phyloP scores from a whole-genome alignment of 2,113 vertebrate species.

The Elephas maximus region DNA sequence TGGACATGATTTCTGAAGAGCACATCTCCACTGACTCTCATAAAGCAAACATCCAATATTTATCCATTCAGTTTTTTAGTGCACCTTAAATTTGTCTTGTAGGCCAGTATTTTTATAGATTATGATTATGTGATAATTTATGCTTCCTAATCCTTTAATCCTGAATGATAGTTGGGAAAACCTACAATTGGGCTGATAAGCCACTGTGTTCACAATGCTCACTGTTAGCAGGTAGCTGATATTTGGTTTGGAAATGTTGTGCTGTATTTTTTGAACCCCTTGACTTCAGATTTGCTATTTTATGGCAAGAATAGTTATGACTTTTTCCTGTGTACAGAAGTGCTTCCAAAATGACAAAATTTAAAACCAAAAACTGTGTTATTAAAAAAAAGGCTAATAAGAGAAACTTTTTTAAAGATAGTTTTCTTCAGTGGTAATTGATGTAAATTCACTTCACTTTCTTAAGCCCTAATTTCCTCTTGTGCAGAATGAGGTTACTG shows the following conservation, averaged over 20 bases:
- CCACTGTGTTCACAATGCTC: slow-evolving; percentile 30
- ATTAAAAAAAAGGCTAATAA: slow-evolving; percentile 59
- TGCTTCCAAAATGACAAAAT: slow-evolving; percentile 55
- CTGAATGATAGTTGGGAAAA: slow-evolving; percentile 80
- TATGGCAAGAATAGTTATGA: slow-evolving; percentile 72
- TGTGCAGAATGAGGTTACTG: slow-evolving; percentile 42
- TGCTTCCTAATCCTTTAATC: slow-evolving; percentile 84
- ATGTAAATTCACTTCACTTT: background rate
- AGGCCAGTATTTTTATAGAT: slow-evolving; percentile 91
- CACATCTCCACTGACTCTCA: slow-evolving; percentile 86
- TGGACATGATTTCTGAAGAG: slow-evolving; percentile 84
- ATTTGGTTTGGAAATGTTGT: slow-evolving; percentile 81
- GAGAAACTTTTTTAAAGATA: slow-evolving; percentile 37
- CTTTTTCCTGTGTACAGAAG: slow-evolving; percentile 66
- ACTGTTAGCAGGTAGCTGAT: slow-evolving; percentile 83
- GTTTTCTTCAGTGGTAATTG: slow-evolving; percentile 37
- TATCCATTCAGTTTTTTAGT: slow-evolving; percentile 89
- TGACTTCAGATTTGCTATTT: slow-evolving; percentile 82
- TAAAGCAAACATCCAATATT: slow-evolving; percentile 87
- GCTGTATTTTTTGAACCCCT: slow-evolving; percentile 74
- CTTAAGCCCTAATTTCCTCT: background rate
- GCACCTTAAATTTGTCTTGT: slow-evolving; percentile 69
- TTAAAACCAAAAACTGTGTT: slow-evolving; percentile 52
- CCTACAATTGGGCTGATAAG: slow-evolving; percentile 81
- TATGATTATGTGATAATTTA: slow-evolving; percentile 84